Evolutionary conservation across 2,113 vertebrate species (phyloP), one percentile per base, ranked within the genome.

Genomic region (Callocephalon fimbriatum): DNA sequence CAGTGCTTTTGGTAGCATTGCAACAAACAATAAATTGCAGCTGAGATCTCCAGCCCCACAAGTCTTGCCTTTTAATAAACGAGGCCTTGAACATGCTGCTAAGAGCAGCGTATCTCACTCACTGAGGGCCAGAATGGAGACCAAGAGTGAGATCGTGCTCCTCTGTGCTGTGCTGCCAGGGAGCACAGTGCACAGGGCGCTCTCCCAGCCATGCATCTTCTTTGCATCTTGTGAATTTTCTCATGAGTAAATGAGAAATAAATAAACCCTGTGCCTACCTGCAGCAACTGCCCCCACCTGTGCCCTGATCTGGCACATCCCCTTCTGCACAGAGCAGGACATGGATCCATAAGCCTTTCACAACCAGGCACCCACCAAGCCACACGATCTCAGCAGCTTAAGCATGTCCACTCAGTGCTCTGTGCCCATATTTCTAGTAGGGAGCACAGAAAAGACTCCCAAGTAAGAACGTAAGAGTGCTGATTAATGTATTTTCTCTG

Each of bases 111-210:
- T 10, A 10, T 22, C 29, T 26, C 2, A 9, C 2, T 7, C 26
- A 6, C 1, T 1, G 11, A 32, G 22, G 32, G 27, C 6, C 2
- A 0, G 71, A 14, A 21, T 0, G 1, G 45, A 82, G 44, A 23
- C 12, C 0, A 1, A 22, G 61, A 31, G 6, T 0, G 17, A 44
- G 32, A 27, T 3, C 1, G 2, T 9, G 2, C 26, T 56, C 16
- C 63, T 61, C 48, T 1, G 1, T 2, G 1, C 58, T 6, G 29
- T 6, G 2, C 37, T 7, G 10, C 2, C 21, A 2, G 15, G 16
- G 38, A 26, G 19, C 18, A 0, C 14, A 0, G 3, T 3, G 2
- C 18, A 4, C 6, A 1, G 27, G 21, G 32, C 10, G 1, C 9
- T 15, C 35, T 68, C 35, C 29, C 4, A 1, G 23, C 7, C 40